Evolutionary conservation across 1,140 invertebrate genomes (phyloP).

Genomic region (Drosophila chauvacae): DNA sequence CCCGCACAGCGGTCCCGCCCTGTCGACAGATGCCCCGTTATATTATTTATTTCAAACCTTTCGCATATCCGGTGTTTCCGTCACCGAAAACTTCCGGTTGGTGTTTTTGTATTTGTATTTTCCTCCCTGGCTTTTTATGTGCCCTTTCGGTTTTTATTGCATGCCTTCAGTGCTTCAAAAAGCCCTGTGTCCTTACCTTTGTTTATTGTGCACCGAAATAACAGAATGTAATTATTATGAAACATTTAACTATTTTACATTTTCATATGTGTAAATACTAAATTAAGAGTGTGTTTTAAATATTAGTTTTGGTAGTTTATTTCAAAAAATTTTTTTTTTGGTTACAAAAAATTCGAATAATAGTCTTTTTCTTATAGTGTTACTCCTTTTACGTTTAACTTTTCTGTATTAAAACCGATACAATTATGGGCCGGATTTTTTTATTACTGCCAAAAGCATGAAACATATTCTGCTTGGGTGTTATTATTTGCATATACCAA

Average conservation of each 20-base stretch:
- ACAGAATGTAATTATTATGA: neutral
- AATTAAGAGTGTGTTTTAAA: neutral
- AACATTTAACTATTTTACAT: neutral
- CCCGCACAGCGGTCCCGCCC: slow-evolving; percentile 5
- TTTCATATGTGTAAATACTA: neutral
- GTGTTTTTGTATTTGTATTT: slow-evolving; percentile 18
- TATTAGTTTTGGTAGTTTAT: no score
- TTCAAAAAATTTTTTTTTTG: neutral
- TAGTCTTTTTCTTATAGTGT: neutral
- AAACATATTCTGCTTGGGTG: slow-evolving; percentile 4
- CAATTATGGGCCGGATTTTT: slow-evolving; percentile 6
- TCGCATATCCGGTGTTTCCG: slow-evolving; percentile 39
- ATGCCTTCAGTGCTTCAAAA: slow-evolving; percentile 43
- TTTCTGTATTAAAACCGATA: neutral
- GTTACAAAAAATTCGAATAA: neutral
- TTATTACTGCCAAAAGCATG: slow-evolving; percentile 35
- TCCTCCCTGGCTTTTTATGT: slow-evolving; percentile 28
- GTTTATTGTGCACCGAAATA: slow-evolving; percentile 8
- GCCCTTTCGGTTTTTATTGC: slow-evolving; percentile 44
- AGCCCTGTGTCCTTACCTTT: neutral
- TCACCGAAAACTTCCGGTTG: slow-evolving; percentile 37
- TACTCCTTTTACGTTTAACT: neutral
- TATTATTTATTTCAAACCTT: slow-evolving; percentile 61
- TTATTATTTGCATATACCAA: slow-evolving; percentile 65
- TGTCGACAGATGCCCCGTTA: neutral